Evolutionary conservation across 2,113 vertebrate species (phyloP).

Genomic region (Aramus guarauna): DNA sequence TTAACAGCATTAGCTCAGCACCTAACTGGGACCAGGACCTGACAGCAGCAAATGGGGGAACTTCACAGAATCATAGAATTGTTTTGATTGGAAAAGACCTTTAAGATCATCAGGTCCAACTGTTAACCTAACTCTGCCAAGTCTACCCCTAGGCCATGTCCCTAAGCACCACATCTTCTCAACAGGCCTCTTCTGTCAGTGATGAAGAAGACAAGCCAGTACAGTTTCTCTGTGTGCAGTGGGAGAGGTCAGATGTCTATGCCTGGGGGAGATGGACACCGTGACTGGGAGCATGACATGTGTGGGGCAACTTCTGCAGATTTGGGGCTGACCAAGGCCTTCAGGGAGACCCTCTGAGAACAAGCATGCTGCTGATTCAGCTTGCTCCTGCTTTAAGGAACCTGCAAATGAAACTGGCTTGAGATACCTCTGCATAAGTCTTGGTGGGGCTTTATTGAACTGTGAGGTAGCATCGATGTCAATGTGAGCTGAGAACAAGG

Average conservation of each 20-base stretch:
- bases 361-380: background rate
- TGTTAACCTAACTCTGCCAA: too few relatives aligned
- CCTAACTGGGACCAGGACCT: background rate
- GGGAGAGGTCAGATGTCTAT: background rate
- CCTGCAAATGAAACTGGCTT: background rate
- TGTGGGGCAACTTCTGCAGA: background rate
- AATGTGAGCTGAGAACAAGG: background rate
- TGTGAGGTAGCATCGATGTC: background rate
- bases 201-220: background rate
- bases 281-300: background rate
- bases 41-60: background rate
- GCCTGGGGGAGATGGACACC: background rate
- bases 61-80: background rate
- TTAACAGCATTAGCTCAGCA: background rate
- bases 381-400: background rate
- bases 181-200: background rate
- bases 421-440: background rate
- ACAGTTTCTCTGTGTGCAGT: fast-evolving
- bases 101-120: too few relatives aligned
- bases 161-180: background rate
- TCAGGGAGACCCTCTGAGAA: background rate
- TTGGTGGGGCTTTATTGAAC: background rate
- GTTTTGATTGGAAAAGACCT: too few relatives aligned
- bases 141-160: too few relatives aligned
- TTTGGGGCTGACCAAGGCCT: background rate